A percentile compares a stretch with the other conserved stretches of the same genome.
Evolutionary conservation across 2,888 invertebrate genomes (phyloP).

Genomic region (Brenthis daphne): DNA sequence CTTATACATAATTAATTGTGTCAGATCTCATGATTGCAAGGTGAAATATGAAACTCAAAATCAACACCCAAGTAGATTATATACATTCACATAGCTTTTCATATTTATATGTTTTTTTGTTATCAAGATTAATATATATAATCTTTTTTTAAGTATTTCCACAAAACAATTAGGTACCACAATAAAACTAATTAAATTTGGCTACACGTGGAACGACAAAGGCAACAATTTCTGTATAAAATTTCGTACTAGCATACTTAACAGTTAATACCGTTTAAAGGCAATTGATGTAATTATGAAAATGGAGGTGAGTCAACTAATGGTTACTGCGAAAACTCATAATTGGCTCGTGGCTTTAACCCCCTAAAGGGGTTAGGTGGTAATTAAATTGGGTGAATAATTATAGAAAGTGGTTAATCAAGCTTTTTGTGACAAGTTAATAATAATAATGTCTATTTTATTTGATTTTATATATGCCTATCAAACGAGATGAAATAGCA

Average conservation of each 20-base stretch:
- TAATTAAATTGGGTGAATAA: slow-evolving; percentile 27
- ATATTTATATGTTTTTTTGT: too few species aligned
- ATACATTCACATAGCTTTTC: too few species aligned
- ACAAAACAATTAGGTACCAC: neutral
- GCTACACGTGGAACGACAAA: neutral
- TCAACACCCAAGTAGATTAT: too few species aligned
- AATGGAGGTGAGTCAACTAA: slow-evolving; percentile 54
- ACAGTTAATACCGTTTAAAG: slow-evolving; percentile 40
- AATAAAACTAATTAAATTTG: neutral
- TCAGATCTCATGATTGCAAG: too few species aligned
- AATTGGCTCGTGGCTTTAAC: slow-evolving; percentile 46
- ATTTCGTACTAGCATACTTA: slow-evolving; percentile 12
- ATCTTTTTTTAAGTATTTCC: too few species aligned
- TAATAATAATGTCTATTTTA: slow-evolving; percentile 1
- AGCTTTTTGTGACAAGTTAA: slow-evolving; percentile 3
- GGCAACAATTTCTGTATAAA: slow-evolving; percentile 2
- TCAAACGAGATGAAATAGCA: too few species aligned
- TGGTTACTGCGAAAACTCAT: slow-evolving; percentile 51
- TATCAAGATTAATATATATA: too few species aligned
- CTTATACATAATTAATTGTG: too few species aligned
- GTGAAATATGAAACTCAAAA: too few species aligned
- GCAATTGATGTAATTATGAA: slow-evolving; percentile 55
- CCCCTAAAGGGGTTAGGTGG: slow-evolving; percentile 38
- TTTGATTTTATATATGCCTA: too few species aligned
- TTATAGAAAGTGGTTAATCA: slow-evolving; percentile 22